Evolutionary conservation across 53 echinoderm and acorn worm genomes (phyloP).

Genomic region (Patiria pectinifera): DNA sequence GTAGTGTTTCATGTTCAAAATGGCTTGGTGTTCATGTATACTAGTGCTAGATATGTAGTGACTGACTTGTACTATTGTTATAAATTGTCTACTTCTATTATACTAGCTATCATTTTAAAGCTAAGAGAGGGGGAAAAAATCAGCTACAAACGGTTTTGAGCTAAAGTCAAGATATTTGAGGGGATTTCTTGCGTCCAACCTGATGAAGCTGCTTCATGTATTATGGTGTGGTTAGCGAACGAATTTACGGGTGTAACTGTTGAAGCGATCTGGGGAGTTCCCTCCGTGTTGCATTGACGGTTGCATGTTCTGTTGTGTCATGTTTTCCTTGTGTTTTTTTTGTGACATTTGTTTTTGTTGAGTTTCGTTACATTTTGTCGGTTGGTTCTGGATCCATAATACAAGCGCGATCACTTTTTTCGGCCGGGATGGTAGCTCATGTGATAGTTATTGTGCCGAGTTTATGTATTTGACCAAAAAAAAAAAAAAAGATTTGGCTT

Average conservation of each 20-base stretch:
- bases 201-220: background rate
- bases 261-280: background rate
- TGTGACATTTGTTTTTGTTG: background rate
- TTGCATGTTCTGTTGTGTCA: constrained; percentile 8
- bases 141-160: constrained; percentile 12
- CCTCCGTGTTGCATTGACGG: background rate
- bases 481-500: background rate
- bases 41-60: constrained; percentile 61
- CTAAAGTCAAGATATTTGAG: background rate
- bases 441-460: constrained; percentile 1
- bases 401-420: background rate
- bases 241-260: background rate
- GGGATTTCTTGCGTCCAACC: background rate
- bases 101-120: constrained; percentile 59
- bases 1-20: constrained; percentile 59
- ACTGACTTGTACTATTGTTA: constrained; percentile 63
- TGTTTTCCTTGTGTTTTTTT: constrained; percentile 7
- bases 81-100: constrained; percentile 61
- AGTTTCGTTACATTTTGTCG: background rate
- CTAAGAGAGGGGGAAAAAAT: constrained; percentile 27
- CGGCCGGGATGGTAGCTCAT: background rate
- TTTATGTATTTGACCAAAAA: background rate
- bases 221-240: background rate
- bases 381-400: background rate
- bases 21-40: constrained; percentile 66